A percentile compares a stretch with the other conserved stretches of the same genome.
Evolutionary conservation across 2,113 vertebrate genomes (phyloP).

Genomic region (Clarias gariepinus): DNA sequence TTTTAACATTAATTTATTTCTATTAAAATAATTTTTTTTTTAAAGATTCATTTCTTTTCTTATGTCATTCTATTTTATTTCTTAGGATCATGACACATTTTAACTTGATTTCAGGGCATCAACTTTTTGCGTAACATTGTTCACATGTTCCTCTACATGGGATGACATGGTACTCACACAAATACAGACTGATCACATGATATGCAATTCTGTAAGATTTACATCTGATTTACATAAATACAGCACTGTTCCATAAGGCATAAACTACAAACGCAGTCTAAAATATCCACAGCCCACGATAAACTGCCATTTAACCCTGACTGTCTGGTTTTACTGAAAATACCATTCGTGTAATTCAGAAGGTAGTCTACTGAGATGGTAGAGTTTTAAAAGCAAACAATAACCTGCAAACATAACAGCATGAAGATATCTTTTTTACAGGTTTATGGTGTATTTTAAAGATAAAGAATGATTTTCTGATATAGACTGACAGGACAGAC

Average conservation of each 20-base stretch:
- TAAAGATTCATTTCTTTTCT: too few species aligned
- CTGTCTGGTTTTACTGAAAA: background rate
- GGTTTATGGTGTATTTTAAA: background rate
- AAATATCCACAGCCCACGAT: background rate
- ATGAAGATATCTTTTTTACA: background rate
- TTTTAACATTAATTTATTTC: too few species aligned
- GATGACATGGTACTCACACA: background rate
- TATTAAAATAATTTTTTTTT: too few species aligned
- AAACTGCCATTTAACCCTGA: background rate
- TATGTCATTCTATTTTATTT: too few species aligned
- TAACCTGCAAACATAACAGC: background rate
- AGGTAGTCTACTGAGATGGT: background rate
- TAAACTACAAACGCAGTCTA: background rate
- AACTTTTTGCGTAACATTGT: background rate
- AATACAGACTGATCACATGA: background rate
- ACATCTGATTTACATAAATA: too few species aligned
- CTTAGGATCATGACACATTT: background rate
- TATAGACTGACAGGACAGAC: background rate
- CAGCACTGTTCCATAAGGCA: background rate
- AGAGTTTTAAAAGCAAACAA: background rate
- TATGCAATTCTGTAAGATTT: background rate
- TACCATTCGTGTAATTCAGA: background rate
- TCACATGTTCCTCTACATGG: background rate
- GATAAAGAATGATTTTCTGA: background rate
- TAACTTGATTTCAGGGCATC: background rate